Base-by-base conservation (phyloP, 1,140 invertebrate species). In the Drosophila ironensis region DNA sequence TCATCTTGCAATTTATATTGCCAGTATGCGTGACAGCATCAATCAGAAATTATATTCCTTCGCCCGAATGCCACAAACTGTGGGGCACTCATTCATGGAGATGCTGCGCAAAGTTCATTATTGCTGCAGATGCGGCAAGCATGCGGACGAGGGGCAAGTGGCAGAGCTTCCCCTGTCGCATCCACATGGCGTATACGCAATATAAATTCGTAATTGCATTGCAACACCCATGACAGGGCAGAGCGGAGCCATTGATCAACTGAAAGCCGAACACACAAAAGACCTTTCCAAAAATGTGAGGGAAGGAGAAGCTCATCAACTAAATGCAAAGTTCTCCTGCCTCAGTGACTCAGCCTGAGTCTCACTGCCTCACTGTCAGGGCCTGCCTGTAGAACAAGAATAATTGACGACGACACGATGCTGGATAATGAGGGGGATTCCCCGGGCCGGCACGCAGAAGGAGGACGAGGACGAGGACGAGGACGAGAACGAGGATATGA, bases 331-430 rank as follows among this genome's bases (percentile, higher is more conserved):
- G 57, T 71, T 72, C 59, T 64, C 47, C 59, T 3, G 20, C 20
- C 20, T 22, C 33, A 37, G 33, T 53, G 33, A 16, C 51, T 76
- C n/a, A n/a, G n/a, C n/a, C n/a, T n/a, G n/a, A n/a, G n/a, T n/a
- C n/a, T n/a, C n/a, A n/a, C n/a, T n/a, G n/a, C n/a, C n/a, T n/a
- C n/a, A n/a, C n/a, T n/a, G n/a, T n/a, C n/a, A n/a, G n/a, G n/a
- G 56, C 54, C 60, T 22, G 41, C 8, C 60, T 66, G 72, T 70
- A 63, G 52, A 66, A 71, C 69, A 77, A 76, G 78, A 77, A 82
- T 82, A 82, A 82, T 82, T 84, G 80, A 84, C 74, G 78, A 78
- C 74, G 47, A 86, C 69, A 63, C 42, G 56, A 57, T n/a, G 48
- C 38, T 57, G 77, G 77, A 84, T 84, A 84, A 84, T 84, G 78